Evolutionary conservation across 2,888 invertebrate genomes (phyloP).

Genomic region (Monoplex corrugatus): DNA sequence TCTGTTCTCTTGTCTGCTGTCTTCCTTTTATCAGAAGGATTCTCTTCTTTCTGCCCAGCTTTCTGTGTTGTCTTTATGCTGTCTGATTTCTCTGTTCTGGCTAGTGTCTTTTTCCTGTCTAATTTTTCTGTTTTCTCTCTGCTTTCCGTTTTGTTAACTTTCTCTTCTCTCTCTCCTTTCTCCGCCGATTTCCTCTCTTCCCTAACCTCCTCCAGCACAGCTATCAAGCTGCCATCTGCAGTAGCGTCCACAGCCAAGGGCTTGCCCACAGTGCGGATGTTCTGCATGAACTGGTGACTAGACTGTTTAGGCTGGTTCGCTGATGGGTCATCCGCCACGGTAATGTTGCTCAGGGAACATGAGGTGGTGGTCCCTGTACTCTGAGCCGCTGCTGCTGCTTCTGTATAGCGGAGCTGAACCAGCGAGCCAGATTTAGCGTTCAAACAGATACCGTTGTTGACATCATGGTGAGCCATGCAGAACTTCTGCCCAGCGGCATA

Average conservation of each 20-base stretch:
- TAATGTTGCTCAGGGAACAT: neutral
- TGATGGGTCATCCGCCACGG: conserved; percentile 2
- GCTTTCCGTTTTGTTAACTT: too few relatives aligned
- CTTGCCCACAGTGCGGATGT: neutral
- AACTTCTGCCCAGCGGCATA: neutral
- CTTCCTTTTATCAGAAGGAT: too few relatives aligned
- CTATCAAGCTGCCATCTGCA: conserved; percentile 5
- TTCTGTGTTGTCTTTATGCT: too few relatives aligned
- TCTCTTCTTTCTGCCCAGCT: too few relatives aligned
- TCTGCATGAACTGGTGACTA: neutral
- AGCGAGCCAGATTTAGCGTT: conserved; percentile 4
- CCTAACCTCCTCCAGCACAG: conserved; percentile 12
- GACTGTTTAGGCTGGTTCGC: conserved; percentile 2
- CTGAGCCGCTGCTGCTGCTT: too few relatives aligned
- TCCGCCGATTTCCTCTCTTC: neutral
- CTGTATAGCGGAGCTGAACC: neutral
- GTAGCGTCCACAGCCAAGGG: conserved; percentile 17
- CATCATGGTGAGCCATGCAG: neutral
- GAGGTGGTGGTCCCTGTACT: neutral
- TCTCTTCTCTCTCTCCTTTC: too few relatives aligned
- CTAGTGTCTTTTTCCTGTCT: too few relatives aligned
- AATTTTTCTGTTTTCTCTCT: too few relatives aligned
- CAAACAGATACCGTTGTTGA: neutral
- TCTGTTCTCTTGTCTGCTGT: too few relatives aligned
- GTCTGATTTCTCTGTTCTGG: too few relatives aligned